Evolutionary conservation across 2,797 vertebrate species (phyloP).

Genomic region (Tarsius wallacei): DNA sequence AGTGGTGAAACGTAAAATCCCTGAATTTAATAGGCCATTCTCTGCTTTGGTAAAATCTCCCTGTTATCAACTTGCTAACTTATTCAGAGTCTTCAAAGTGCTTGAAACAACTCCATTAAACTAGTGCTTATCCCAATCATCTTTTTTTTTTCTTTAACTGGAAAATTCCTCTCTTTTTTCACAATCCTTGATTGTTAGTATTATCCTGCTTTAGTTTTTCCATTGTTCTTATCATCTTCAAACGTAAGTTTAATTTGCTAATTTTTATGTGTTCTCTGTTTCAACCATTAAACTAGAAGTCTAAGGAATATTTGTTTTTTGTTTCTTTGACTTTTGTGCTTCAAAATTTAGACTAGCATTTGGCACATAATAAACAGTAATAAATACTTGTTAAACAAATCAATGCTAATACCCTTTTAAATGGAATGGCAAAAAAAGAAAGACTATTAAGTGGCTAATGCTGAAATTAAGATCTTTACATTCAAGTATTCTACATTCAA

Average conservation of each 20-base stretch:
- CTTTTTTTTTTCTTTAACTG: neutral
- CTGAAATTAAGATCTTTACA: neutral
- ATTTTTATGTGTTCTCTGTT: neutral
- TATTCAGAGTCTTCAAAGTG: neutral
- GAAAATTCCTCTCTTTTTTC: neutral
- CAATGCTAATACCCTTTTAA: neutral
- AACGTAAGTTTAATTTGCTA: neutral
- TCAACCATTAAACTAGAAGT: neutral
- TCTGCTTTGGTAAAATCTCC: neutral
- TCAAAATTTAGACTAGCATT: neutral
- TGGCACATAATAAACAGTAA: neutral
- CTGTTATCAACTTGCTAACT: neutral
- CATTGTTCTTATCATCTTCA: neutral
- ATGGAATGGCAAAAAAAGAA: neutral
- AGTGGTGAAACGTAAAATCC: neutral
- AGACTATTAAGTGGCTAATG: neutral
- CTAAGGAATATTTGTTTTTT: neutral
- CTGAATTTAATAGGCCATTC: neutral
- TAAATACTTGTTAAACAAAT: neutral
- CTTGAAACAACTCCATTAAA: neutral
- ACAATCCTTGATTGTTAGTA: neutral
- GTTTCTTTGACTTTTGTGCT: neutral
- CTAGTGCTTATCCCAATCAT: neutral
- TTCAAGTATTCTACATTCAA: neutral
- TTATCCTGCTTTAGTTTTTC: neutral